Evolutionary conservation across 2,888 invertebrate species (phyloP).

Genomic region (Neria commutata): DNA sequence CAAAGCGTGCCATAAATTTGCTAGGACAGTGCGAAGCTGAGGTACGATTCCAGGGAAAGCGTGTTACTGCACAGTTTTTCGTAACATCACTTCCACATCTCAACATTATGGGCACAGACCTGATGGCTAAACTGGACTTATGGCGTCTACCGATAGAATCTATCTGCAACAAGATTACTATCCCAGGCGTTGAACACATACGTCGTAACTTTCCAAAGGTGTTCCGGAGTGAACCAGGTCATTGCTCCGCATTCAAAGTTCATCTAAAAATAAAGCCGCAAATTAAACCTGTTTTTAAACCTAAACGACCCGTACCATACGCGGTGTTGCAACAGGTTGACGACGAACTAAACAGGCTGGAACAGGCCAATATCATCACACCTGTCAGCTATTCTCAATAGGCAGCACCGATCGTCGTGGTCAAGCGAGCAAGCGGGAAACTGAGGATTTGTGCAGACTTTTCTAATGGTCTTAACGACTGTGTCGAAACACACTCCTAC

Average conservation of each 20-base stretch:
- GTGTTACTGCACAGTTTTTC: slow-evolving; percentile 10
- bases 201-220: no score
- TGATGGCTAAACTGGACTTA: slow-evolving; percentile 24
- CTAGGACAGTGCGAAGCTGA: no score
- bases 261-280: slow-evolving; percentile 35
- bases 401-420: slow-evolving; percentile 34
- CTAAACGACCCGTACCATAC: slow-evolving; percentile 34
- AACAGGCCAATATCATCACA: slow-evolving; percentile 29
- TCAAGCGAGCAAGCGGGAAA: slow-evolving; percentile 27
- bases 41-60: no score
- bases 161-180: not conserved
- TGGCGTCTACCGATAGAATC: slow-evolving; percentile 23
- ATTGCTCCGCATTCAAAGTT: no score
- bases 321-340: slow-evolving; percentile 26
- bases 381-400: slow-evolving; percentile 32
- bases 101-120: slow-evolving; percentile 15
- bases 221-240: no score
- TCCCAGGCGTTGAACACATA: slow-evolving; percentile 2
- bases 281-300: slow-evolving; percentile 27
- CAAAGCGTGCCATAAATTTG: slow-evolving; percentile 13
- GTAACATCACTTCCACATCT: slow-evolving; percentile 24
- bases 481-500: slow-evolving; percentile 30
- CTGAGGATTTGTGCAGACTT: slow-evolving; percentile 35
- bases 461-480: slow-evolving; percentile 33
- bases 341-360: slow-evolving; percentile 24